Conservation (phyloP, 2,113 vertebrate species). For the Perca flavescens region DNA sequence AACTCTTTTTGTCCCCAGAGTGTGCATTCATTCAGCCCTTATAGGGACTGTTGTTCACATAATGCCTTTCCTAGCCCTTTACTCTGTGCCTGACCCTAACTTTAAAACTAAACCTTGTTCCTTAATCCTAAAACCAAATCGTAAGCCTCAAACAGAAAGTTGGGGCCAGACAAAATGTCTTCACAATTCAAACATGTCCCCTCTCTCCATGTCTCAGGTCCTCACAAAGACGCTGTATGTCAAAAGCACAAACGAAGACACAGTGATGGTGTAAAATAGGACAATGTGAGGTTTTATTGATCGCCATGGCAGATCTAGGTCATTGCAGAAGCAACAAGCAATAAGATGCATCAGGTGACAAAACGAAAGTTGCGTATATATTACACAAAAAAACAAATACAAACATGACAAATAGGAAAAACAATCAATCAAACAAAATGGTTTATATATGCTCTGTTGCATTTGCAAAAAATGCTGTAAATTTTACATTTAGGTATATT, state of each 20-base stretch:
- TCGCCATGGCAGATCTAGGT: not conserved
- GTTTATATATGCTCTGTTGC: no score
- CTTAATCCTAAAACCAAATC: not conserved
- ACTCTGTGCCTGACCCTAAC: not conserved
- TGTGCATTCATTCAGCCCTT: not conserved
- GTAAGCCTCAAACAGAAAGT: not conserved
- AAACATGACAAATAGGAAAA: not conserved
- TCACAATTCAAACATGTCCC: not conserved
- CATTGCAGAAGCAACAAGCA: not conserved
- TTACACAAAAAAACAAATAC: not conserved
- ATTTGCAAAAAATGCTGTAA: no score
- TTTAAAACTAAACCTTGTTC: not conserved
- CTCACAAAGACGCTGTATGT: not conserved
- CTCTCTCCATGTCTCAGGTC: constrained; percentile 4
- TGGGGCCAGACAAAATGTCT: not conserved
- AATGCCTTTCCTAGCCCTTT: not conserved
- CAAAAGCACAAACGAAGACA: not conserved
- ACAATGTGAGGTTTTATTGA: constrained; percentile 26
- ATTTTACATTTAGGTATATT: no score
- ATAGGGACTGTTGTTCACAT: not conserved
- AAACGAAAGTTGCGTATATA: not conserved
- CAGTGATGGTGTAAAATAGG: not conserved
- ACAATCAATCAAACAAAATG: not conserved
- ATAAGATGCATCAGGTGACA: not conserved
- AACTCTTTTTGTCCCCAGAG: no score